Conservation (phyloP, 2,888 invertebrate species). For the Drosophila rubida region DNA sequence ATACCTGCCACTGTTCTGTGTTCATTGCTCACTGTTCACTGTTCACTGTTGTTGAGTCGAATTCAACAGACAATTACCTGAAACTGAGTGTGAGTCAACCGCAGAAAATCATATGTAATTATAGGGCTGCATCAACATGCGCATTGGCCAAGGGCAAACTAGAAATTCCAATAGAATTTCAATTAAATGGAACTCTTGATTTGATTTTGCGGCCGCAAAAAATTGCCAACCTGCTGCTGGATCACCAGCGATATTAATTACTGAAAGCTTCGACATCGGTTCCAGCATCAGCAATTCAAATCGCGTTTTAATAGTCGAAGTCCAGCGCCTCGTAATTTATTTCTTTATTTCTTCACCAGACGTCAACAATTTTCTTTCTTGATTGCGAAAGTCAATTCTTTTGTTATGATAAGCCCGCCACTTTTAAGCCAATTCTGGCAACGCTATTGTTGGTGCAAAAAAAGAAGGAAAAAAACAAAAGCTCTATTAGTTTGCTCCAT, state of each 20-base stretch:
- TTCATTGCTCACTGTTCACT: conserved; percentile 39
- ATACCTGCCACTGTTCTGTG: conserved; percentile 53
- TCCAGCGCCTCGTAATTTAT: conserved; percentile 47
- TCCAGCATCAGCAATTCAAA: conserved; percentile 61
- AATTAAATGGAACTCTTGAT: conserved; percentile 24
- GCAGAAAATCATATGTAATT: conserved; percentile 69
- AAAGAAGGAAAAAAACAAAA: conserved; percentile 5
- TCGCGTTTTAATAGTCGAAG: conserved; percentile 58
- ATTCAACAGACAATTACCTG: conserved; percentile 50
- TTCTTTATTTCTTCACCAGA: conserved; percentile 14
- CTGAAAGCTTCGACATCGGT: conserved; percentile 6
- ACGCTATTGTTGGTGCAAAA: conserved; percentile 28
- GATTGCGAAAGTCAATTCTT: conserved; percentile 33
- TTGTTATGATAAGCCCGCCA: conserved; percentile 56
- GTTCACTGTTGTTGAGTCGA: conserved; percentile 23
- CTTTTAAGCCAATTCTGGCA: conserved; percentile 29
- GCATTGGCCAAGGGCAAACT: conserved; percentile 46
- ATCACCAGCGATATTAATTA: conserved; percentile 37
- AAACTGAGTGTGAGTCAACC: conserved; percentile 52
- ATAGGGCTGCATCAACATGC: conserved; percentile 36
- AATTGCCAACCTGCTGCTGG: not conserved
- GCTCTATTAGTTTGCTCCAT: not conserved
- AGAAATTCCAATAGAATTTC: conserved; percentile 44
- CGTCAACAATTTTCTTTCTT: conserved; percentile 31
- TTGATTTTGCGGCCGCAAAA: conserved; percentile 13